Conservation (phyloP, 2,113 vertebrate species). For the Hemiprocne comata region DNA sequence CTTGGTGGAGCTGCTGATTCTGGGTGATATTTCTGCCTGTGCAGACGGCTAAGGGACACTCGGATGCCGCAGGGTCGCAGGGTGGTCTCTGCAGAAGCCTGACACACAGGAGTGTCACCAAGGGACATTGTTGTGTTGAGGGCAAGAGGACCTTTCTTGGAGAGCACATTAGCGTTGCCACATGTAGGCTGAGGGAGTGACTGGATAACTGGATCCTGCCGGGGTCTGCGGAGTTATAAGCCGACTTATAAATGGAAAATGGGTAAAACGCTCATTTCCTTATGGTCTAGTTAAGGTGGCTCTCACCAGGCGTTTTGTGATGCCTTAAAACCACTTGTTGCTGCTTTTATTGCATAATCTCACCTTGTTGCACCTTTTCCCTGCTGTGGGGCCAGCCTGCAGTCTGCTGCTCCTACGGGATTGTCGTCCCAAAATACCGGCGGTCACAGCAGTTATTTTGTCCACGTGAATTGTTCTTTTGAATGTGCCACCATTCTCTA, state of each 20-base stretch:
- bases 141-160: not conserved
- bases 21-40: too few relatives aligned
- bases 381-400: not conserved
- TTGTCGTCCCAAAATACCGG: accelerated
- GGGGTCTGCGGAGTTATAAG: not conserved
- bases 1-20: too few relatives aligned
- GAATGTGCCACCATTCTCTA: not conserved
- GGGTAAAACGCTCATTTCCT: conserved; percentile 19
- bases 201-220: not conserved
- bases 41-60: too few relatives aligned
- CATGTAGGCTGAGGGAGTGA: not conserved
- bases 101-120: too few relatives aligned
- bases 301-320: not conserved
- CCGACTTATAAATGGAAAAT: conserved; percentile 47
- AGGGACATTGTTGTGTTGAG: not conserved
- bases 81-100: too few relatives aligned
- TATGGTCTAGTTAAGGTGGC: accelerated
- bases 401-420: accelerated
- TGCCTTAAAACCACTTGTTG: accelerated
- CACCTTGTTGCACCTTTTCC: not conserved
- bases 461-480: not conserved
- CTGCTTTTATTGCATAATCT: accelerated
- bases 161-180: not conserved
- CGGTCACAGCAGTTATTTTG: not conserved
- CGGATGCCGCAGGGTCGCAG: not conserved